Conservation (phyloP, 2,113 vertebrate genomes). For the Deroptyus accipitrinus region DNA sequence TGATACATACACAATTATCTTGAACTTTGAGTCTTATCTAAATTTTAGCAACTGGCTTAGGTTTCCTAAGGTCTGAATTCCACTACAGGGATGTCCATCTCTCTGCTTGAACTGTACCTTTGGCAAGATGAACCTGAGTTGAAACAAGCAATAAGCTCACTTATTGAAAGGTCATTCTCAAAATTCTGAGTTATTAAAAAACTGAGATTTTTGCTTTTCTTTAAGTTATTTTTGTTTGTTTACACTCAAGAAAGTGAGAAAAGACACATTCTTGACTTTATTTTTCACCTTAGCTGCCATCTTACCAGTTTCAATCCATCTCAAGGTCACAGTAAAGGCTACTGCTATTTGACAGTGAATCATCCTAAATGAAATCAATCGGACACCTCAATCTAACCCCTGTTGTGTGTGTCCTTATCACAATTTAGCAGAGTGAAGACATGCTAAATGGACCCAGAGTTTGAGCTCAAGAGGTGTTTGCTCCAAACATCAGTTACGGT, state of each 20-base stretch:
- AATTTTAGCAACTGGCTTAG: not conserved
- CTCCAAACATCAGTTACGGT: not conserved
- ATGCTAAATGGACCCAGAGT: not conserved
- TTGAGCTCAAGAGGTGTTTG: not conserved
- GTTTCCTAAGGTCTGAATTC: not conserved
- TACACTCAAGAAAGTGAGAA: not conserved
- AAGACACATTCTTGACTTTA: not conserved
- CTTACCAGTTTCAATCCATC: not conserved
- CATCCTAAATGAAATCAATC: slow-evolving; percentile 36
- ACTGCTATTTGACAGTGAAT: not conserved
- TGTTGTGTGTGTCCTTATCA: not conserved
- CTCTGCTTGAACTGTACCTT: not conserved
- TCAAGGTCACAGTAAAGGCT: slow-evolving; percentile 16
- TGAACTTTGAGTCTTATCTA: not conserved
- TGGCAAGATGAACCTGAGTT: not conserved
- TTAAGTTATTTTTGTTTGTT: not conserved
- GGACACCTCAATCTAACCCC: not conserved
- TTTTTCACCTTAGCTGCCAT: not conserved
- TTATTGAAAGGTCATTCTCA: not conserved
- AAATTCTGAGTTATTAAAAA: not conserved
- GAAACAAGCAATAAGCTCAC: not conserved
- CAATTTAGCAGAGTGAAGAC: not conserved
- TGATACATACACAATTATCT: not conserved
- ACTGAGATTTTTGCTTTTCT: not conserved
- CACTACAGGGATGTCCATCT: not conserved